A percentile compares a stretch with the other conserved stretches of the same genome.
Conservation (phyloP, 2,113 vertebrate genomes). For the Pica pica region DNA sequence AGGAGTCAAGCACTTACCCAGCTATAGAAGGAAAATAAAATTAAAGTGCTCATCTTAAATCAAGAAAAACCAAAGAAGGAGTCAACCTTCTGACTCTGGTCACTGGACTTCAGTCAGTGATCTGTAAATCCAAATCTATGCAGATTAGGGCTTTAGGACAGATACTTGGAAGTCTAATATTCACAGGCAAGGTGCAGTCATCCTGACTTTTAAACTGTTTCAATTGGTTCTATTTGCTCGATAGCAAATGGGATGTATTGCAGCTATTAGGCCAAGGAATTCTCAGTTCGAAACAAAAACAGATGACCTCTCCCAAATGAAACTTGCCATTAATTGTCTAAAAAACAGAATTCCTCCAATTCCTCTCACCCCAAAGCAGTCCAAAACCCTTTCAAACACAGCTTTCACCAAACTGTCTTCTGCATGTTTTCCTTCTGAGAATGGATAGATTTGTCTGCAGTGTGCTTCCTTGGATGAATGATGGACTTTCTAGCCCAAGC, state of each 20-base stretch:
- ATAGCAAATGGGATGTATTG: background rate
- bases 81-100: background rate
- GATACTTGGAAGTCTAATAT: background rate
- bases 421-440: slow-evolving; percentile 23
- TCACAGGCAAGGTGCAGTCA: background rate
- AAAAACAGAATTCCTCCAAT: background rate
- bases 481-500: background rate
- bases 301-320: background rate
- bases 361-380: background rate
- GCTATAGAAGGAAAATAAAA: background rate
- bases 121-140: background rate
- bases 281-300: background rate
- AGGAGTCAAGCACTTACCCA: background rate
- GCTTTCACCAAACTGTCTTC: background rate
- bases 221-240: background rate
- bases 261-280: background rate
- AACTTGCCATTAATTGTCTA: background rate
- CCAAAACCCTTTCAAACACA: background rate
- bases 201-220: background rate
- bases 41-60: background rate
- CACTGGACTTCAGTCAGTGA: background rate
- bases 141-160: background rate
- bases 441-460: slow-evolving; percentile 55
- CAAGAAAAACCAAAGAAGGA: background rate
- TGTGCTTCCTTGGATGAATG: slow-evolving; percentile 26